Conservation (phyloP, 1,140 invertebrate species). For the Campoletis sonorensis region DNA sequence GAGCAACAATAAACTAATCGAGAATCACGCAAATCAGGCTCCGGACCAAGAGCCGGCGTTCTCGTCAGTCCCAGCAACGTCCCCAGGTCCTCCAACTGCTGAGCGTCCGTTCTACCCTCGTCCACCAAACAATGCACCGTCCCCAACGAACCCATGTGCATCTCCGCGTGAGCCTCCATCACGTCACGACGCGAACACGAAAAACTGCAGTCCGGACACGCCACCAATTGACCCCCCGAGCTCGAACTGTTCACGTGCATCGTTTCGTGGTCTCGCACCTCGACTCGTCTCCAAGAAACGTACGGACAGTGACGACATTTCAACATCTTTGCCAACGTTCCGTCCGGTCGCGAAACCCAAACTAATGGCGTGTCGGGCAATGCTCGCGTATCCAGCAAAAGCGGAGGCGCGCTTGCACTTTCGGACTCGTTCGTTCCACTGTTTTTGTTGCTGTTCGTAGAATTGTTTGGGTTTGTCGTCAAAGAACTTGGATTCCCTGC, state of each 20-base stretch:
- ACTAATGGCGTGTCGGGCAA: conserved; percentile 80
- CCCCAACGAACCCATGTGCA: conserved; percentile 84
- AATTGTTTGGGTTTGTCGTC: not conserved
- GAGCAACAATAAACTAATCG: conserved; percentile 76
- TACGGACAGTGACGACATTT: conserved; percentile 92
- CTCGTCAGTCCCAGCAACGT: conserved; percentile 64
- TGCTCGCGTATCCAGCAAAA: conserved; percentile 72
- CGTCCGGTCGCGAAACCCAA: conserved; percentile 83
- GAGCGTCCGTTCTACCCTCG: conserved; percentile 77
- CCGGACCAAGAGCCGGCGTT: conserved; percentile 60
- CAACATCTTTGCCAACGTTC: conserved; percentile 88
- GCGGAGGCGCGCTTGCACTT: conserved; percentile 58
- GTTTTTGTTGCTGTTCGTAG: not conserved
- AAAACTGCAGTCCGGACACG: conserved; percentile 89
- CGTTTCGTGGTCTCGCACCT: conserved; percentile 90
- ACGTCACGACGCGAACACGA: conserved; percentile 86
- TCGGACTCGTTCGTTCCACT: not conserved
- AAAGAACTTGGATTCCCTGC: not conserved
- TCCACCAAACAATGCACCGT: conserved; percentile 85
- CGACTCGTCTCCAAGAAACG: conserved; percentile 86
- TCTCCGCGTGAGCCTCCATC: conserved; percentile 86
- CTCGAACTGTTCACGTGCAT: conserved; percentile 82
- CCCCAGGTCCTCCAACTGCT: conserved; percentile 81
- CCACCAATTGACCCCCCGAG: conserved; percentile 66
- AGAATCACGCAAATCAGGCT: conserved; percentile 68